phyloP scores from a whole-genome alignment of 2,797 vertebrate species.

The Eurystomus glaucurus region DNA sequence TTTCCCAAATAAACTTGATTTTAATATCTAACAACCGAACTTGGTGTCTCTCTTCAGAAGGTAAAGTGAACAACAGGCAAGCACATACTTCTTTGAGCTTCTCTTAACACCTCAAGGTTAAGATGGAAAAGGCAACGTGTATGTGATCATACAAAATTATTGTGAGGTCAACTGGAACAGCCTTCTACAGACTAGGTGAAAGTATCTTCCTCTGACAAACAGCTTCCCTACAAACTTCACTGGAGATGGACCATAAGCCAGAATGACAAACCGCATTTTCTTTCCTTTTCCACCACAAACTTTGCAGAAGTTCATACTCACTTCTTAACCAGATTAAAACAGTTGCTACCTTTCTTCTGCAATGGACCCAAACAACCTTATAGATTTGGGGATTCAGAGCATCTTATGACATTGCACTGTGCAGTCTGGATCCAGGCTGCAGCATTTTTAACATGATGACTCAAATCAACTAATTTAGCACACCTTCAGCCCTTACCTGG shows the following conservation, averaged over 20 bases:
- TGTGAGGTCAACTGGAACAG: not conserved
- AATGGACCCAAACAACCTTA: not conserved
- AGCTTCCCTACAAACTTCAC: not conserved
- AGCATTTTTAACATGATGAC: fast-evolving
- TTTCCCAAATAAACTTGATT: not conserved
- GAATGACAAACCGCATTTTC: not conserved
- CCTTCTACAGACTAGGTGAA: not conserved
- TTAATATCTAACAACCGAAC: not conserved
- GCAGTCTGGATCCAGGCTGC: not conserved
- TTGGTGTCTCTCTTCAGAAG: not conserved
- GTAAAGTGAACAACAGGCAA: not conserved
- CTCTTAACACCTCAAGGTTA: not conserved
- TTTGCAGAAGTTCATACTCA: not conserved
- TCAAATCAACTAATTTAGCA: not conserved
- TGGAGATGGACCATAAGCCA: not conserved
- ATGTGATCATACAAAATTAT: not conserved
- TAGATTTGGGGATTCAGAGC: not conserved
- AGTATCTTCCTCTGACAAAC: not conserved
- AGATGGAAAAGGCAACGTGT: not conserved
- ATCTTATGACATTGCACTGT: not conserved
- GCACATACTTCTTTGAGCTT: not conserved
- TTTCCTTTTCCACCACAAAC: not conserved
- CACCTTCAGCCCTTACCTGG: slow-evolving; percentile 81
- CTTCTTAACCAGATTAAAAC: not conserved
- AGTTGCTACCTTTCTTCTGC: not conserved